Percentiles rank a stretch among this genome's conserved stretches.
Evolutionary conservation across 2,888 invertebrate genomes (phyloP).

Genomic region (Eledone cirrhosa): DNA sequence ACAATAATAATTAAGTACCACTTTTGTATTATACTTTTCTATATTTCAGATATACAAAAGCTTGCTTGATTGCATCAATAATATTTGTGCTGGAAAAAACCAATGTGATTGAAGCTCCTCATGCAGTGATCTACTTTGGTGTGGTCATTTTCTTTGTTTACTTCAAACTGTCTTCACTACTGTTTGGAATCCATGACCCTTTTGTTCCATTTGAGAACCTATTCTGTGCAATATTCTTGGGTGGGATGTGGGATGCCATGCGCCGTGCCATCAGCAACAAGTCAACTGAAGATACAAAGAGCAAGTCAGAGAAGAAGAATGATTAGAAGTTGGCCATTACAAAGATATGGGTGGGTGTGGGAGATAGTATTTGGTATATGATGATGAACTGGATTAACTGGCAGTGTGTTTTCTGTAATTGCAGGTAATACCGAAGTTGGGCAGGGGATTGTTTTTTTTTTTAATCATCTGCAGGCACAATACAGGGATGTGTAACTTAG

Average conservation of each 20-base stretch:
- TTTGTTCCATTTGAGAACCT: constrained; percentile 99
- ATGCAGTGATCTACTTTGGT: constrained; percentile 95
- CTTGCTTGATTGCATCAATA: constrained; percentile 91
- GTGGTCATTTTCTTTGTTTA: constrained; percentile 97
- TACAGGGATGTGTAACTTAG: too few species aligned
- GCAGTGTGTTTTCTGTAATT: too few species aligned
- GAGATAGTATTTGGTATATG: background rate
- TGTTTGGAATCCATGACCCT: constrained; percentile 97
- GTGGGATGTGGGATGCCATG: constrained; percentile 98
- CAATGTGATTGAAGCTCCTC: constrained; percentile 93
- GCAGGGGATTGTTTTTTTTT: too few species aligned
- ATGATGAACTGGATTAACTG: too few species aligned
- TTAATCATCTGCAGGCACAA: too few species aligned
- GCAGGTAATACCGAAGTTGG: too few species aligned
- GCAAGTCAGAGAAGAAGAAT: constrained; percentile 60
- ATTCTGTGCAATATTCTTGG: constrained; percentile 86
- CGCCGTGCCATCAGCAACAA: constrained; percentile 78
- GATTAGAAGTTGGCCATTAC: constrained; percentile 42
- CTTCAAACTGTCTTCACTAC: constrained; percentile 93
- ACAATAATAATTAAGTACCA: constrained; percentile 29
- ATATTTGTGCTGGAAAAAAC: constrained; percentile 97
- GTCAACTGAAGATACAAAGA: constrained; percentile 52
- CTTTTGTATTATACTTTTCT: constrained; percentile 36
- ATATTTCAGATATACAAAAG: constrained; percentile 87
- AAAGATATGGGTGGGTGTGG: background rate